Evolutionary conservation across 2,888 invertebrate genomes (phyloP).

Genomic region (Cerastis leucographa): DNA sequence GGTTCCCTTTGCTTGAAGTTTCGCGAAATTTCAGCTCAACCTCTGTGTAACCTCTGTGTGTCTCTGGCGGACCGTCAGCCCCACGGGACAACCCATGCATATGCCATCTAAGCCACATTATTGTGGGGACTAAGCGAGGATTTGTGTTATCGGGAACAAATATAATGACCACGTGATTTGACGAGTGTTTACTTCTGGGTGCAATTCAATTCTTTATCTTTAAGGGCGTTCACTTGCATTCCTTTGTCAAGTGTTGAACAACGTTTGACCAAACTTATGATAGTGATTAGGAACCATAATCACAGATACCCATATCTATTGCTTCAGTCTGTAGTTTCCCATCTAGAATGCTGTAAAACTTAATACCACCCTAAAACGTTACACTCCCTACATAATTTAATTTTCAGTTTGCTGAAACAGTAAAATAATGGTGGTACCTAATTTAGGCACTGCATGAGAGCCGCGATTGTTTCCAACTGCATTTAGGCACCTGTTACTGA

Average conservation of each 20-base stretch:
- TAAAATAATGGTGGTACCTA: slow-evolving; percentile 1
- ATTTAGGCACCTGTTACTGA: slow-evolving; percentile 40
- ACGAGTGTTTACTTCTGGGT: neutral
- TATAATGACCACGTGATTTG: neutral
- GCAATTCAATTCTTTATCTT: neutral
- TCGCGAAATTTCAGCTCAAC: neutral
- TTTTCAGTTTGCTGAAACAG: neutral
- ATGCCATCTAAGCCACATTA: neutral
- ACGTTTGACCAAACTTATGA: neutral
- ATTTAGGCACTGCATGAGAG: neutral
- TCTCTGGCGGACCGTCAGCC: neutral
- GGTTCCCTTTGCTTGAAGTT: neutral
- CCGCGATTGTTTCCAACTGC: slow-evolving; percentile 10
- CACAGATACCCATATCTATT: neutral
- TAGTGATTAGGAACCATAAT: neutral
- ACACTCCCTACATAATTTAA: neutral
- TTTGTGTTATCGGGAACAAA: neutral
- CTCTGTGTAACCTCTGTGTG: neutral
- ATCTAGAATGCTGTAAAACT: neutral
- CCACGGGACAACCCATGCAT: slow-evolving; percentile 13
- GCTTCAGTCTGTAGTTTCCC: too few relatives aligned
- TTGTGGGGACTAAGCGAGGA: neutral
- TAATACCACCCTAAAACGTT: neutral
- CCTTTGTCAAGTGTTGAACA: too few relatives aligned
- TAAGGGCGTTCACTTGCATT: neutral